Base-by-base conservation (phyloP, 1,140 invertebrate genomes). In the Lycorma delicatula region DNA sequence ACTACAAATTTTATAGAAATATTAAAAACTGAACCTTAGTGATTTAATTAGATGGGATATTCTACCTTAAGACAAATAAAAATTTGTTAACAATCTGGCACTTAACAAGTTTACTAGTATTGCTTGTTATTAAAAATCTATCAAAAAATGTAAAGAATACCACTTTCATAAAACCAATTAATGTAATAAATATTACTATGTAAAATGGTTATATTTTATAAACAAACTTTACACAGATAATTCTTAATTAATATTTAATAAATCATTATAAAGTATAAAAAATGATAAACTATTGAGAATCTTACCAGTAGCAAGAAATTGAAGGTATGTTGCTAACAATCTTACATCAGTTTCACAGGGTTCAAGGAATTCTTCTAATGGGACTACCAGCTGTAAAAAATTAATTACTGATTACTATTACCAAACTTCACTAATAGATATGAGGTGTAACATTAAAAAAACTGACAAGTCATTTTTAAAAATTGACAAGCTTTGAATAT, bases 321-420 rank as follows among this genome's bases (percentile, higher is more conserved):
- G 78, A 13, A 77, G 71, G 61, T 87, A 89, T 23, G 75, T 80
- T 58, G 80, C 79, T 3, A 87, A 72, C 16, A 87, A 66, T 0
- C 82, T 83, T 7, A 73, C 64, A 61, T 89, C 85, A 2, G 77
- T 75, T 62, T 89, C 86, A 3, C 74, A 54, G 1, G 85, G 85
- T 62, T 82, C 74, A 7, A 87, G 66, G 71, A 84, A 86, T 12
- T 83, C 77, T n/a, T 77, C 64, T 1, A 84, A 56, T 0, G 76
- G 72, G 27, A 76, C 69, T 20, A 75, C 62, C 3, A 79, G 59
- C 64, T 78, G 41, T n/a, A n/a, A 55, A 34, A 54, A 66, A 66
- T 52, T 58, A 28, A 53, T 47, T 36, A 61, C 54, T 1, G 66
- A 56, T 7, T 11, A 16, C 7, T 1, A 44, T 44, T 13, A 41